A percentile compares a stretch with the other conserved stretches of the same genome.
Evolutionary conservation across 2,888 invertebrate species (phyloP).

Genomic region (Embidobia sp.): DNA sequence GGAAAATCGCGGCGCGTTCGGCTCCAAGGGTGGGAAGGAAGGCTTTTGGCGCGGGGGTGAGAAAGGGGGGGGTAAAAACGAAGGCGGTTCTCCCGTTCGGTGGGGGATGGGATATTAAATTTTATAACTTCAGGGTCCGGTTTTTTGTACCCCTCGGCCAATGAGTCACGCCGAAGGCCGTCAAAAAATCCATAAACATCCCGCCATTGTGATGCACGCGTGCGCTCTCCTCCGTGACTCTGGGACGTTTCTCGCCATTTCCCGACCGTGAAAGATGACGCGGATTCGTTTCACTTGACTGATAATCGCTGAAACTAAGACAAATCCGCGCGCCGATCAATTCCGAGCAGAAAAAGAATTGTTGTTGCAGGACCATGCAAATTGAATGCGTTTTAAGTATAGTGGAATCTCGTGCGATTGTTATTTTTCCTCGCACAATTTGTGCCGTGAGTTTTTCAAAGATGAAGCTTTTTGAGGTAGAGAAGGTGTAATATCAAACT

Average conservation of each 20-base stretch:
- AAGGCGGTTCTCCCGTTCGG: no score
- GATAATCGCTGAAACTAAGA: conserved; percentile 53
- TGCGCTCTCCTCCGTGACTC: conserved; percentile 42
- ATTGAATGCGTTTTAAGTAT: conserved; percentile 2
- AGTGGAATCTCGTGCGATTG: no score
- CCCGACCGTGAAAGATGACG: conserved; percentile 59
- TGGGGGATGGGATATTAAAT: conserved; percentile 24
- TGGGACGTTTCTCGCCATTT: conserved; percentile 56
- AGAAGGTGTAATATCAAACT: no score
- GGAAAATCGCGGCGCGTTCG: no score
- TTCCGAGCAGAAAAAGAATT: neutral
- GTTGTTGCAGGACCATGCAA: conserved; percentile 4
- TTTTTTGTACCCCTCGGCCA: conserved; percentile 36
- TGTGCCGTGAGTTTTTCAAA: conserved; percentile 3
- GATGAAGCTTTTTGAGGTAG: no score
- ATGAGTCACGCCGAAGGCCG: conserved; percentile 51
- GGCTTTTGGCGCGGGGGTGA: no score
- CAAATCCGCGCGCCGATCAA: conserved; percentile 36
- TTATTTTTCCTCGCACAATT: neutral
- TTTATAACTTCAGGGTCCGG: conserved; percentile 29
- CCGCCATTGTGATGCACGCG: conserved; percentile 53
- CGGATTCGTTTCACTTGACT: conserved; percentile 54
- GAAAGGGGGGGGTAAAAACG: no score
- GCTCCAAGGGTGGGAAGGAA: conserved; percentile 53
- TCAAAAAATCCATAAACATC: conserved; percentile 55